Evolutionary conservation across 2,113 vertebrate species (phyloP), one percentile per base, ranked within the genome.

Genomic region (Azemiops feae): DNA sequence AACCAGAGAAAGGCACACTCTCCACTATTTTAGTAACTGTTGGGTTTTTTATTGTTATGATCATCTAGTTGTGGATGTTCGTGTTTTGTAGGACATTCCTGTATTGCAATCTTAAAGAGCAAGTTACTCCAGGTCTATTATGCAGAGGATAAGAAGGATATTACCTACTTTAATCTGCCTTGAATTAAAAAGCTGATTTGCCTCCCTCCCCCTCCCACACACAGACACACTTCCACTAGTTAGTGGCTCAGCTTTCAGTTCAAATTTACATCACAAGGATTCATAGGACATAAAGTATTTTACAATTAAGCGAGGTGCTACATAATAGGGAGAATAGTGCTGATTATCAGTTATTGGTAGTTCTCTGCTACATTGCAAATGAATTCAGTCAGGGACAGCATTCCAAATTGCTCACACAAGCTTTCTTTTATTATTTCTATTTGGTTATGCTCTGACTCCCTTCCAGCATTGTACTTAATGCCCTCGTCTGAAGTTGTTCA

Each of bases 361-460:
- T 94, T 97, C 97, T 98, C 97, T 94, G 95, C 92, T 95, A 97
- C 96, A 96, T 95, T 97, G 97, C 97, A 98, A 98, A 98, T 97
- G 97, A 98, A 98, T 98, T 98, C 97, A 97, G 97, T 95, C 22
- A 54, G 92, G 97, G 97, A 98, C 97, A 97, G 96, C 96, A 94
- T 98, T 97, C 98, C 97, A 98, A 98, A 98, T 98, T 97, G 97
- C 97, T 98, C 97, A 97, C 97, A 92, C 97, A 98, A 97, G 97
- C 96, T 97, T 97, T 97, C 91, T 95, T 98, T 98, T 98, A 98
- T 98, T 98, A 98, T 98, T 98, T 98, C 98, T 98, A 97, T 98
- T 97, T 97, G 96, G 97, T 98, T 98, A 97, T 97, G 97, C 97
- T 97, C 97, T 98, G 97, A 98, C 97, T 98, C 96, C 96, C 97